Percentiles rank a stretch among this genome's conserved stretches.
Evolutionary conservation across 2,888 invertebrate genomes (phyloP).

Genomic region (Anthrax anthrax): DNA sequence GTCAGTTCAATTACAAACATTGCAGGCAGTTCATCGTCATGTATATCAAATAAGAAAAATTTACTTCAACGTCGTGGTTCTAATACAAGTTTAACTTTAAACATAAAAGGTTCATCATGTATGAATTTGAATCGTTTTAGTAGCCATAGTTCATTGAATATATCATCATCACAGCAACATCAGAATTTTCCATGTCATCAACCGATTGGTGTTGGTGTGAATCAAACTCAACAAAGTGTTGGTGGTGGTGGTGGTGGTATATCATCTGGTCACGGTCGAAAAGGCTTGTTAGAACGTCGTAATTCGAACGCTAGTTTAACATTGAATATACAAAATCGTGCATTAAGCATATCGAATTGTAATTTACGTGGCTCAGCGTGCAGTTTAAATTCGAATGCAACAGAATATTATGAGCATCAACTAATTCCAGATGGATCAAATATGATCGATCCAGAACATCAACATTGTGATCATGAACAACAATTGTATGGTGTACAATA

Average conservation of each 20-base stretch:
- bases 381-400: constrained; percentile 34
- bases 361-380: constrained; percentile 37
- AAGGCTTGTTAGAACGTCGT: constrained; percentile 66
- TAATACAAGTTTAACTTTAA: constrained; percentile 72
- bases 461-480: constrained; percentile 2
- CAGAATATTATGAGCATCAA: constrained; percentile 11
- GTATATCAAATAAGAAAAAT: constrained; percentile 39
- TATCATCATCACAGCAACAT: constrained; percentile 17
- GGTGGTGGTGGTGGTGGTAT: constrained; percentile 6
- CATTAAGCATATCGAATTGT: constrained; percentile 39
- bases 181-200: constrained; percentile 18
- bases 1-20: not conserved
- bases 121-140: constrained; percentile 40
- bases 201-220: not conserved
- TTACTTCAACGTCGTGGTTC: constrained; percentile 68
- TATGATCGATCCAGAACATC: not conserved
- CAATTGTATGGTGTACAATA: constrained; percentile 7
- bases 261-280: constrained; percentile 21
- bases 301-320: constrained; percentile 86
- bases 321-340: constrained; percentile 46
- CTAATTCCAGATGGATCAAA: constrained; percentile 1
- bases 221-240: not conserved
- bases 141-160: constrained; percentile 41
- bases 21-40: not conserved
- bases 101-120: constrained; percentile 40